phyloP scores from a whole-genome alignment of 1,140 invertebrate species.

The Ceratina australensis region DNA sequence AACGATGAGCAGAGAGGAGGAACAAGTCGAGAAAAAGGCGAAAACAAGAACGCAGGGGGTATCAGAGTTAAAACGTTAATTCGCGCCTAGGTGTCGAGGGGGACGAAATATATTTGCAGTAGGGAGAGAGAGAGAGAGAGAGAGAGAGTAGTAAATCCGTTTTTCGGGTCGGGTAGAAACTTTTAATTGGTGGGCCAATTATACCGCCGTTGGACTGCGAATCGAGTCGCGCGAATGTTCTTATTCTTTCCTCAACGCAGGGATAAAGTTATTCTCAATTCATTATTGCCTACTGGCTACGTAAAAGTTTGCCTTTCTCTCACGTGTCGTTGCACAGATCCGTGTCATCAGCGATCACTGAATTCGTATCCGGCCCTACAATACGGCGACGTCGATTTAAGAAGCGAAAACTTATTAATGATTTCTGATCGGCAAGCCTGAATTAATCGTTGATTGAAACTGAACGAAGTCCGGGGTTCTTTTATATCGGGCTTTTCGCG shows the following conservation, averaged over 20 bases:
- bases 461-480: neutral
- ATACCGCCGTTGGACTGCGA: constrained; percentile 11
- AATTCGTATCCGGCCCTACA: constrained; percentile 6
- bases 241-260: constrained; percentile 34
- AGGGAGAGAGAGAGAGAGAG: constrained; percentile 23
- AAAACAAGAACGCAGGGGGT: neutral
- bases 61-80: neutral
- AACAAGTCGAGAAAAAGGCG: neutral
- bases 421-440: neutral
- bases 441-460: constrained; percentile 5
- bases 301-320: neutral
- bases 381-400: constrained; percentile 8
- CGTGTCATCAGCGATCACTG: too few relatives aligned
- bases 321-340: neutral
- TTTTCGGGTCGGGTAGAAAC: constrained; percentile 27
- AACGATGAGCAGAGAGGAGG: neutral
- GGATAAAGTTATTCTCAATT: constrained; percentile 32
- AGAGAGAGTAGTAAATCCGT: constrained; percentile 34
- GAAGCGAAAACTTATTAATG: constrained; percentile 28
- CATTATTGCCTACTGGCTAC: neutral
- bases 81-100: neutral
- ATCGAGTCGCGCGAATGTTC: neutral
- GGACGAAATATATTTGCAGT: constrained; percentile 9
- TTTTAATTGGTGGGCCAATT: constrained; percentile 63
- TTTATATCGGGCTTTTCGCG: neutral